Base-by-base conservation (phyloP, 92 coral and sea anemone species). In the Diadumene lineata region DNA sequence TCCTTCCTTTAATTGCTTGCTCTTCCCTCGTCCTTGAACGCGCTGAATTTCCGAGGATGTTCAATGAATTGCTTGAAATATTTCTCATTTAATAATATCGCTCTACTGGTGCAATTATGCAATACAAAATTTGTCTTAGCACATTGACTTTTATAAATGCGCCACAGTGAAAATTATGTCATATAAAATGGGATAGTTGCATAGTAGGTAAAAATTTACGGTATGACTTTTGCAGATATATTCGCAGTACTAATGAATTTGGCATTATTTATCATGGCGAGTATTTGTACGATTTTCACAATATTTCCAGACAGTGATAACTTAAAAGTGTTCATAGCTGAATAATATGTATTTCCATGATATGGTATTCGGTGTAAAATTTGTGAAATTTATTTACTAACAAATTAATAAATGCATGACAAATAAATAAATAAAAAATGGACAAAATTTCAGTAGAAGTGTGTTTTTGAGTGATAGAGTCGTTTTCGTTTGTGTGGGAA, bases 221-320 rank as follows among this genome's bases (percentile, higher is more conserved):
- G 48, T 38, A 38, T 13, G 48, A 38, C 48, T 38, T 38, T 38
- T 38, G 48, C 13, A 38, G 13, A 38, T 38, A 38, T 38, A 38
- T 38, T 4, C 56, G 3, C 51, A 57, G 25, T 55, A 50, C n/a
- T n/a, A n/a, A n/a, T n/a, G n/a, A n/a, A 55, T 50, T 72, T 72
- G 18, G 64, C 77, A 72, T 72, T 72, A 72, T 72, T 72, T 72
- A 72, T 56, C 66, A 46, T 55, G 53, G 21, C 15, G 77, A 72
- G 77, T 72, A 72, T 72, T 72, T 72, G 77, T 72, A 61, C 57
- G 63, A 50, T 56, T 71, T 70, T 70, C 66, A 50, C 50, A 44
- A 56, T 31, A 72, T n/a, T n/a, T n/a, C n/a, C n/a, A n/a, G n/a
- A 50, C 56, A 31, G 32, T 33, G 27, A 56, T 62, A 62, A 23